These are phyloP conservation scores for Reinhardtius hippoglossoides DNA, from an alignment of 2,113 vertebrate species.

Conservation along the genomic window DNA sequence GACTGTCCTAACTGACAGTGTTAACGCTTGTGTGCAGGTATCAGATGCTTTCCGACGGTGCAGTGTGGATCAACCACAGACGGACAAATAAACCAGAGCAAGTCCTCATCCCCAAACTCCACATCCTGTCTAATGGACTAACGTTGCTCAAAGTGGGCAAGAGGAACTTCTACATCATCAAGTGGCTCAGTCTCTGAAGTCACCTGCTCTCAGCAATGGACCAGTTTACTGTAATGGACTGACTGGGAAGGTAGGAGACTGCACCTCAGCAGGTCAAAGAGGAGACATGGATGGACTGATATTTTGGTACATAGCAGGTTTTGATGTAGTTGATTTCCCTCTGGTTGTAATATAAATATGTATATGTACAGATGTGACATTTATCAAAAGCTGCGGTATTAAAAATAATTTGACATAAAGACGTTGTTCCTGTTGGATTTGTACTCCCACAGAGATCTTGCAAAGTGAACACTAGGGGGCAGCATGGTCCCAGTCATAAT, in stretches of 20 bases:
- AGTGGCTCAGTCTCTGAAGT: slow-evolving; percentile 88
- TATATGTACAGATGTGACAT: slow-evolving; percentile 50
- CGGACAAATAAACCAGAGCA: slow-evolving; percentile 87
- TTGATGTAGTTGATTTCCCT: neutral
- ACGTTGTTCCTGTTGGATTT: slow-evolving; percentile 25
- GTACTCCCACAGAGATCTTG: neutral
- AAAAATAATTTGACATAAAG: slow-evolving; percentile 55
- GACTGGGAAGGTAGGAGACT: slow-evolving; percentile 52
- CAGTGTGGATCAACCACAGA: slow-evolving; percentile 92
- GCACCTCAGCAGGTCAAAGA: slow-evolving; percentile 9
- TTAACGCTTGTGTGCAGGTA: slow-evolving; percentile 81
- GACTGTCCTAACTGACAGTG: neutral
- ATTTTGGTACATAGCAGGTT: neutral
- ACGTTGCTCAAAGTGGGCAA: slow-evolving; percentile 92
- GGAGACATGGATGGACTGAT: slow-evolving; percentile 27
- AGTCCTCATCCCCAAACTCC: slow-evolving; percentile 88
- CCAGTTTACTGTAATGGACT: slow-evolving; percentile 27
- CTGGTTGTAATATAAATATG: slow-evolving; percentile 31
- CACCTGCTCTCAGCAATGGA: neutral
- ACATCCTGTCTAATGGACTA: slow-evolving; percentile 95
- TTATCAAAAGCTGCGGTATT: slow-evolving; percentile 47
- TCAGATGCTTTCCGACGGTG: slow-evolving; percentile 89
- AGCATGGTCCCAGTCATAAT: slow-evolving; percentile 39
- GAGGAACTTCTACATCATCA: slow-evolving; percentile 93
- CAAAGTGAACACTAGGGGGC: slow-evolving; percentile 56